These are phyloP conservation scores for Ectropis crepuscularia DNA, from an alignment of 2,888 invertebrate species.

Conservation along the genomic window DNA sequence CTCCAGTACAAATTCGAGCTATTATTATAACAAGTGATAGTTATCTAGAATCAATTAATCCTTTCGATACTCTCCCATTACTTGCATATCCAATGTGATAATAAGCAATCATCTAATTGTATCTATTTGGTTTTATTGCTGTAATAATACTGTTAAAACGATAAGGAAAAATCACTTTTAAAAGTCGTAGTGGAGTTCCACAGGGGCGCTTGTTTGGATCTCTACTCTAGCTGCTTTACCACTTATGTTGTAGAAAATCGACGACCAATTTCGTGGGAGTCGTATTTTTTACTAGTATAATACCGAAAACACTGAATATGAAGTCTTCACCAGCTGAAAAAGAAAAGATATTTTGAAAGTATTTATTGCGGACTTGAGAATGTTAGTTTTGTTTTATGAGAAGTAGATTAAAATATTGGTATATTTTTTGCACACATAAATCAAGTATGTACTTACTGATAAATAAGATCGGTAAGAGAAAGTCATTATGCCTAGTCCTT, in stretches of 20 bases:
- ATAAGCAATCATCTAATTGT: neutral
- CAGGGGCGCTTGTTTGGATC: conserved; percentile 10
- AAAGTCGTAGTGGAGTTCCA: neutral
- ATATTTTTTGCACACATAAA: too few relatives aligned
- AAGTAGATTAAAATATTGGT: too few relatives aligned
- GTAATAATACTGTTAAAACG: neutral
- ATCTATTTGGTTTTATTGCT: neutral
- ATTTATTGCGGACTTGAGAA: too few relatives aligned
- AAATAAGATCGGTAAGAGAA: conserved; percentile 57
- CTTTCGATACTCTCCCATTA: conserved; percentile 17
- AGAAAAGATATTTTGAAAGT: conserved; percentile 6
- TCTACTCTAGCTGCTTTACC: neutral
- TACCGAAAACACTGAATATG: conserved; percentile 63
- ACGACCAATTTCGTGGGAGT: neutral
- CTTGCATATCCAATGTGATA: conserved; percentile 11
- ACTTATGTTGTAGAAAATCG: too few relatives aligned
- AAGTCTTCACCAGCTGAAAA: conserved; percentile 53
- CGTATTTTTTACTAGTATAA: conserved; percentile 46
- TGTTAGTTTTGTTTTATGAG: too few relatives aligned
- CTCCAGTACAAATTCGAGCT: neutral
- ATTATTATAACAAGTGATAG: conserved; percentile 5
- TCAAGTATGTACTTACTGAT: conserved; percentile 39
- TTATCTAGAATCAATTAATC: conserved; percentile 17
- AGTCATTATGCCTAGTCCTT: conserved; percentile 47
- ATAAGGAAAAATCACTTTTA: too few relatives aligned